A percentile compares a stretch with the other conserved stretches of the same genome.
phyloP scores from a whole-genome alignment of 2,113 vertebrate genomes.

The Acanthochromis polyacanthus region DNA sequence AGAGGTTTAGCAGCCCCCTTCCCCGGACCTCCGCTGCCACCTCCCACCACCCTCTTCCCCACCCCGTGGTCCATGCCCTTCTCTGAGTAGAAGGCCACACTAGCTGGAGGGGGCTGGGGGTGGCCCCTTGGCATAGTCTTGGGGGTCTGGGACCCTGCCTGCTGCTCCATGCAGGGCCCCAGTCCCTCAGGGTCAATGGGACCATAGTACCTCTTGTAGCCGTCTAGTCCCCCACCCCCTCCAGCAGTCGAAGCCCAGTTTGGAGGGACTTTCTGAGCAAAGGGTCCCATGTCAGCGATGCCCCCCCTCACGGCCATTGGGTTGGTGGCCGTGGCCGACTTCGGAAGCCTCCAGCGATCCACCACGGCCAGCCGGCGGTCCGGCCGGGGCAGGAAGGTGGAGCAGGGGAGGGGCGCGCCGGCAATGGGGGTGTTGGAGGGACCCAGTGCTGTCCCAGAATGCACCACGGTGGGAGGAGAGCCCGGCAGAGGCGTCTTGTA shows the following conservation, averaged over 20 bases:
- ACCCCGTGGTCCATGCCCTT: constrained; percentile 85
- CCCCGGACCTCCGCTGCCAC: constrained; percentile 86
- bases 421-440: constrained; percentile 85
- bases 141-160: constrained; percentile 87
- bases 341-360: constrained; percentile 92
- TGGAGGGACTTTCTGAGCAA: constrained; percentile 82
- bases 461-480: constrained; percentile 86
- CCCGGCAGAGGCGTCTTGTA: constrained; percentile 86
- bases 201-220: constrained; percentile 93
- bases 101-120: constrained; percentile 84
- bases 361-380: constrained; percentile 88
- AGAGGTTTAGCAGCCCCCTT: constrained; percentile 85
- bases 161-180: constrained; percentile 87
- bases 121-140: constrained; percentile 86
- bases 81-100: constrained; percentile 86
- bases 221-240: constrained; percentile 87
- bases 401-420: constrained; percentile 88
- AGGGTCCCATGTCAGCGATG: constrained; percentile 81
- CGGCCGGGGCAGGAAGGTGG: constrained; percentile 90
- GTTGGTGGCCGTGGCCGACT: constrained; percentile 84
- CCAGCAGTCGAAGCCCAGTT: constrained; percentile 81
- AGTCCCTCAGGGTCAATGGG: constrained; percentile 94
- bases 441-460: constrained; percentile 86
- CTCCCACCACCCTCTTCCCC: constrained; percentile 86
- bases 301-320: constrained; percentile 83